Base-by-base conservation (phyloP, 2,888 invertebrate genomes). In the Tetranychus truncatus region DNA sequence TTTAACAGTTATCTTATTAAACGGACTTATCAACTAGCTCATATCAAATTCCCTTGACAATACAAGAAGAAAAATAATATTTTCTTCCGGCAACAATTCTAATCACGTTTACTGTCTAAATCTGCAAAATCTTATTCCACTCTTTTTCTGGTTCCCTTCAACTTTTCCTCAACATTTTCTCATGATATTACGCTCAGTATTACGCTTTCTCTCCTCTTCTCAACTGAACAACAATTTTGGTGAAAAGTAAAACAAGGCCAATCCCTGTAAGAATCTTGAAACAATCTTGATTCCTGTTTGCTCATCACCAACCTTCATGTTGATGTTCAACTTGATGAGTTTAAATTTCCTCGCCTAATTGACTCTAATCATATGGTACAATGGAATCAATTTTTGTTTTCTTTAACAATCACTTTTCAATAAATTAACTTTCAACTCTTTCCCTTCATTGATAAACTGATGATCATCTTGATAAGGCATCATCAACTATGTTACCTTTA, bases 161-260 rank as follows among this genome's bases (percentile, higher is more conserved):
- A 15, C n/a, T n/a, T 65, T n/a, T 66, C 66, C 6, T n/a, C n/a
- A 15, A 18, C 66, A 18, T n/a, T 66, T n/a, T 6, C 66, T 66
- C 66, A 18, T n/a, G 15, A 15, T 66, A 15, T 66, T n/a, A 18
- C 4, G 15, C 66, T 66, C 66, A 18, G 18, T 66, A n/a, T n/a
- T n/a, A n/a, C n/a, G n/a, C 66, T 3, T n/a, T 66, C 66, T 66
- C 66, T 66, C 66, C 66, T 66, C 66, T 66, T n/a, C n/a, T n/a
- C n/a, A 4, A 18, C 66, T 66, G 34, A 5, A 34, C 34, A 34
- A 34, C 34, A 34, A 4, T 34, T 34, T 34, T 34, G 34, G 34
- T 34, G 34, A 34, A 34, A 4, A 5, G 34, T 5, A 34, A 34
- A 34, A 34, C 34, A 34, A 34, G 34, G 34, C 34, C 34, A 34